Conservation (phyloP, 2,113 vertebrate species). For the Bubalus kerabau region DNA sequence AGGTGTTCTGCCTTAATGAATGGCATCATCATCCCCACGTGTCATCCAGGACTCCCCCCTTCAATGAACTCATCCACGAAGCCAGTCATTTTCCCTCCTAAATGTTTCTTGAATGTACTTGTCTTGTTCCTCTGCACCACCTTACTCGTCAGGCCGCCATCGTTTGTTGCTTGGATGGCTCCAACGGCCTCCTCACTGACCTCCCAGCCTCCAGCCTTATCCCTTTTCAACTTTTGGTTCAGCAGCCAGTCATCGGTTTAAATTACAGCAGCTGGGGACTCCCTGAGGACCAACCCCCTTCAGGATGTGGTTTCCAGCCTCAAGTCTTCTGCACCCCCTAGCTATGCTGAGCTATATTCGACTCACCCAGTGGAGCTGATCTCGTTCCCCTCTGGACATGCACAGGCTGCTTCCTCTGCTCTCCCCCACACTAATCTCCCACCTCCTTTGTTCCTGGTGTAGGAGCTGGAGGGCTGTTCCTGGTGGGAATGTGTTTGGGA, state of each 20-base stretch:
- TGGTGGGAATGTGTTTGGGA: neutral
- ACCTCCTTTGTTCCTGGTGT: neutral
- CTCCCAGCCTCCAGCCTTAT: neutral
- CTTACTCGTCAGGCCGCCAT: neutral
- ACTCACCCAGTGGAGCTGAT: neutral
- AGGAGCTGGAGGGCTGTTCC: neutral
- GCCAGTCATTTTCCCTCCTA: neutral
- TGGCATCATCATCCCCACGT: neutral
- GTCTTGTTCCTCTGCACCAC: neutral
- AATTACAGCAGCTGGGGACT: neutral
- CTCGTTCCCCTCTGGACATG: neutral
- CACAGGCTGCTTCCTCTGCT: neutral
- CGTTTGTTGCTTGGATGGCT: neutral
- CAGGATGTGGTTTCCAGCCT: neutral
- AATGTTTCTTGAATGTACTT: neutral
- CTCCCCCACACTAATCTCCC: neutral
- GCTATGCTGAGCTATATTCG: neutral
- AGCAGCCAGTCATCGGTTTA: neutral
- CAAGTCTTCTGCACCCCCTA: neutral
- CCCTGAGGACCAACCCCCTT: neutral
- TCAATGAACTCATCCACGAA: neutral
- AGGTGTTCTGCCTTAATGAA: neutral
- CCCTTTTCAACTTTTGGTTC: neutral
- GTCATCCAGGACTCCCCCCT: neutral
- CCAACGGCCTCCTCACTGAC: neutral